phyloP scores from a whole-genome alignment of 2,113 vertebrate genomes.

The Alligator sinensis region DNA sequence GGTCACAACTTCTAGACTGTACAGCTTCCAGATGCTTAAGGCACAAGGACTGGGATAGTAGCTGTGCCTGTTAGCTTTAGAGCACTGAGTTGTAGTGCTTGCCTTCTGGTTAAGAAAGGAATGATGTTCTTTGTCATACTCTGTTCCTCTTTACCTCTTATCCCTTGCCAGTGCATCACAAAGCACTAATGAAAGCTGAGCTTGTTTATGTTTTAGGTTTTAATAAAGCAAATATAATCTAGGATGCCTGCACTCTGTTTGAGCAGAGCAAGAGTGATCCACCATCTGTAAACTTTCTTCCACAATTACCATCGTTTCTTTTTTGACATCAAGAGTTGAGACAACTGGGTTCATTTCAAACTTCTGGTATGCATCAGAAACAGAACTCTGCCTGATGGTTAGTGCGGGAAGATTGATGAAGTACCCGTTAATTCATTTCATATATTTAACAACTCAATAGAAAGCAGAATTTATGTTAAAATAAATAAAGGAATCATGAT shows the following conservation, averaged over 20 bases:
- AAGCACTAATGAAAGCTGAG: neutral
- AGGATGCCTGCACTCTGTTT: neutral
- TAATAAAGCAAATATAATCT: fast-evolving
- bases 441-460: neutral
- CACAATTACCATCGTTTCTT: neutral
- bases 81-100: neutral
- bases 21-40: neutral
- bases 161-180: neutral
- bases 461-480: neutral
- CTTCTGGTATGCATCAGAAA: neutral
- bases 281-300: neutral
- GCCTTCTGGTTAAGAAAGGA: neutral
- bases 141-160: neutral
- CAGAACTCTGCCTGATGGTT: neutral
- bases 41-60: neutral
- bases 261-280: neutral
- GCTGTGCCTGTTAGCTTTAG: neutral
- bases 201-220: neutral
- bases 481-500: neutral
- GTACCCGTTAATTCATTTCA: neutral
- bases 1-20: neutral
- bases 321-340: neutral
- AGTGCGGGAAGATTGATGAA: neutral
- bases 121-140: neutral
- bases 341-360: neutral